phyloP scores from a whole-genome alignment of 2,888 invertebrate species.

The Orthosia gracilis region DNA sequence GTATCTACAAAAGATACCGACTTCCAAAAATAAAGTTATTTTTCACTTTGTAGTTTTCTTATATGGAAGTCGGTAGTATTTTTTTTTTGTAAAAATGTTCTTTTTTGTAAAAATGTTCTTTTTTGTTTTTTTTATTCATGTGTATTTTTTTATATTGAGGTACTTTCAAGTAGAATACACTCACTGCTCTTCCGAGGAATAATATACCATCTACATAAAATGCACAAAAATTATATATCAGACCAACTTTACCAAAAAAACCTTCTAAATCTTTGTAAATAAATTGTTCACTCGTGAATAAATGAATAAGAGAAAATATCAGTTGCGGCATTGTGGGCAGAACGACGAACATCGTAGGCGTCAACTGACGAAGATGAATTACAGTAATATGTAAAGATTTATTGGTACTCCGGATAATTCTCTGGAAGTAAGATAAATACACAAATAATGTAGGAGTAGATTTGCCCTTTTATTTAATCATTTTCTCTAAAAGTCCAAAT shows the following conservation, averaged over 20 bases:
- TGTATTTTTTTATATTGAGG: too few species aligned
- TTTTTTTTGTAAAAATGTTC: too few species aligned
- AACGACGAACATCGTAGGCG: conserved; percentile 55
- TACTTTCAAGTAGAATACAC: too few species aligned
- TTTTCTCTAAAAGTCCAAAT: neutral
- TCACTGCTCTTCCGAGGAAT: too few species aligned
- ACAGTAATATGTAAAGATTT: conserved; percentile 57
- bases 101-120: too few species aligned
- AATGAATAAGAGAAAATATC: conserved; percentile 50
- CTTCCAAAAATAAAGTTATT: too few species aligned
- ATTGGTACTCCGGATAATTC: conserved; percentile 57
- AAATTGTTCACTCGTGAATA: conserved; percentile 40
- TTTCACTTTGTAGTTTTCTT: too few species aligned
- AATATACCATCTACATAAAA: neutral
- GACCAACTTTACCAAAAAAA: neutral
- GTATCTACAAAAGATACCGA: too few species aligned
- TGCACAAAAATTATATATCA: neutral
- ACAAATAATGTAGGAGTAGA: conserved; percentile 14
- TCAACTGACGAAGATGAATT: conserved; percentile 63
- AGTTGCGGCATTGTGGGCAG: conserved; percentile 51
- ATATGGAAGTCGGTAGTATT: too few species aligned
- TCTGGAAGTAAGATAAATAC: conserved; percentile 45
- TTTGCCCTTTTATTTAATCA: neutral
- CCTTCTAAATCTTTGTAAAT: conserved; percentile 15
- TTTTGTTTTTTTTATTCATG: too few species aligned